A percentile compares a stretch with the other conserved stretches of the same genome.
Conservation (phyloP, 2,888 invertebrate species). For the Allacma fusca region DNA sequence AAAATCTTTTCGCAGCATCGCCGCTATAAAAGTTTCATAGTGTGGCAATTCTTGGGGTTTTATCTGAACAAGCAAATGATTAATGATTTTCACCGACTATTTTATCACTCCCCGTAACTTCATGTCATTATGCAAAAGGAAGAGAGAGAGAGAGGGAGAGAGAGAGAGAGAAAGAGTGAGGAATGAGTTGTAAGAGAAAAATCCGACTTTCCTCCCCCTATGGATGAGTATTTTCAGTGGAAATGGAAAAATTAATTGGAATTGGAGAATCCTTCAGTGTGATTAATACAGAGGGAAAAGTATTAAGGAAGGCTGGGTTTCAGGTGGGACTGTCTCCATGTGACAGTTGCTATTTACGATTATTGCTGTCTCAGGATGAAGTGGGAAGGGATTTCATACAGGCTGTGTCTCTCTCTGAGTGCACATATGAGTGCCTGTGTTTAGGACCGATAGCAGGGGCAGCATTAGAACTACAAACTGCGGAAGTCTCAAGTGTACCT, state of each 20-base stretch:
- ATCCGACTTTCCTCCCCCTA: background rate
- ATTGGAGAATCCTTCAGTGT: background rate
- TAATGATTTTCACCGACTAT: conserved; percentile 25
- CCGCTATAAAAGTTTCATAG: conserved; percentile 25
- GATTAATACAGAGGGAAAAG: background rate
- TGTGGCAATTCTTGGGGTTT: conserved; percentile 15
- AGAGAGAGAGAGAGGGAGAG: too few relatives aligned
- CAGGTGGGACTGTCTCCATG: background rate
- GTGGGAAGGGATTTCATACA: too few relatives aligned
- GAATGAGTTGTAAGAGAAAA: background rate
- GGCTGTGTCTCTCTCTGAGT: too few relatives aligned
- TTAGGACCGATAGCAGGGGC: too few relatives aligned
- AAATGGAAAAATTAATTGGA: background rate
- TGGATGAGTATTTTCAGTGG: background rate
- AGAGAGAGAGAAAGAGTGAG: background rate
- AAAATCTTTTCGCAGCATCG: conserved; percentile 26
- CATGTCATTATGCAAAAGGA: background rate
- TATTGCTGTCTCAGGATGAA: background rate
- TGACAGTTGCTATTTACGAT: conserved; percentile 24
- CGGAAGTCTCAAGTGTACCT: too few relatives aligned
- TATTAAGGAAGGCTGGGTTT: background rate
- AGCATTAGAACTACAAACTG: too few relatives aligned
- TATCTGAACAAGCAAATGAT: conserved; percentile 33
- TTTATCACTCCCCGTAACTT: conserved; percentile 11
- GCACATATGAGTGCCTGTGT: too few relatives aligned